Percentiles rank a stretch among this genome's conserved stretches.
phyloP scores from a whole-genome alignment of 2,888 invertebrate genomes.

The Rhamnusium bicolor region DNA sequence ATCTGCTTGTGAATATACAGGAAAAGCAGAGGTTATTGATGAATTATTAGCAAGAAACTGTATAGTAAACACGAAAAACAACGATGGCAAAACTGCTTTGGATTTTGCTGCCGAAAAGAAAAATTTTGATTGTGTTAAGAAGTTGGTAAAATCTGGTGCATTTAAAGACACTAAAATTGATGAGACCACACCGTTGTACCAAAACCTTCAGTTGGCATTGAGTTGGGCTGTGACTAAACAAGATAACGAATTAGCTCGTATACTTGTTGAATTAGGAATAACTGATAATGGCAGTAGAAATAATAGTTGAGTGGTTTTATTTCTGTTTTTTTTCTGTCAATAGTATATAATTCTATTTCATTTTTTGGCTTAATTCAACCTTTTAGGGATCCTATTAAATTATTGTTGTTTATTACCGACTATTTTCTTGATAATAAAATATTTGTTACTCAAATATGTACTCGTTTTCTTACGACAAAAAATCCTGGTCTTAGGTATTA shows the following conservation, averaged over 20 bases:
- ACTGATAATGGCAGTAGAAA: too few species aligned
- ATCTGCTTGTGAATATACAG: conserved; percentile 21
- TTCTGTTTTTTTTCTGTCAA: too few species aligned
- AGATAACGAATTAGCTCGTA: not conserved
- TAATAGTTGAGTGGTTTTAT: too few species aligned
- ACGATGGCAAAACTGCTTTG: conserved; percentile 16
- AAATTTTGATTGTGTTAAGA: conserved; percentile 12
- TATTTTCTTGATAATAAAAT: too few species aligned
- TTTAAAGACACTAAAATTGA: not conserved
- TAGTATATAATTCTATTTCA: too few species aligned
- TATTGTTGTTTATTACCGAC: too few species aligned
- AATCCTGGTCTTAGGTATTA: too few species aligned
- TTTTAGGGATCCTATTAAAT: too few species aligned
- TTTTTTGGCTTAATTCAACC: too few species aligned
- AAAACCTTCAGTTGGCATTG: conserved; percentile 1
- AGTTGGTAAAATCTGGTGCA: not conserved
- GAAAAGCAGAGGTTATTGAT: conserved; percentile 1
- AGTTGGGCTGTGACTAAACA: conserved; percentile 2
- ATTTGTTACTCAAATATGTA: too few species aligned
- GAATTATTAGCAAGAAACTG: conserved; percentile 18
- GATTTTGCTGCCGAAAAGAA: not conserved
- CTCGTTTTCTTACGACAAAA: too few species aligned
- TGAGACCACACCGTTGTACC: not conserved
- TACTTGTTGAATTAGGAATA: conserved; percentile 5
- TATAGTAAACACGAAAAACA: not conserved